Base-by-base conservation (phyloP, 2,888 invertebrate genomes). In the Polietes domitor region DNA sequence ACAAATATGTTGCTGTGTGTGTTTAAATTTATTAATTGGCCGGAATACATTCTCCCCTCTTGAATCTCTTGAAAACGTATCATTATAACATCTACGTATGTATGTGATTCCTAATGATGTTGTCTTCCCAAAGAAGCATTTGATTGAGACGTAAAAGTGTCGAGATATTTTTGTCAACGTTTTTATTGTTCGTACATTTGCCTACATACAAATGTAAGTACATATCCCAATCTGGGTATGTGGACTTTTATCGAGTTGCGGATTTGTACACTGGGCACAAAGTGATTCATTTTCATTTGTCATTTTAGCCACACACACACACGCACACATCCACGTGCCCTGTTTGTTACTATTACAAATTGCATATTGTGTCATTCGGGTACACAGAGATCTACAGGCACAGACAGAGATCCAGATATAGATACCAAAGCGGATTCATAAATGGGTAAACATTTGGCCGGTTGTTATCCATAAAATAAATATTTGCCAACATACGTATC, bases 361-460 rank as follows among this genome's bases (percentile, higher is more conserved):
- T 10, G 37, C 6, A 37, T 37, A 50, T 19, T 17, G 19, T 19
- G 50, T n/a, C 50, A 50, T 19, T 2, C 50, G n/a, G 50, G n/a
- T 50, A 50, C 50, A 50, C n/a, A 50, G 7, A 50, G 50, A 50
- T 50, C 15, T n/a, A 50, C n/a, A 50, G 7, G 17, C 9, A 12
- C 12, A 19, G 50, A 50, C 19, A 50, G 2, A 19, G 17, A 50
- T 50, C n/a, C 19, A n/a, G 50, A 50, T n/a, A 1, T n/a, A 50
- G 17, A 50, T n/a, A 19, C 17, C 50, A n/a, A n/a, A 17, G n/a
- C 50, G n/a, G 50, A 19, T n/a, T 17, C 50, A 75, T 43, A 71
- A 71, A 75, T 82, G 82, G 53, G 53, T 82, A 79, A 82, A 82
- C 71, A 78, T 70, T 47, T 55, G 21, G 19, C 37, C 75, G 63